phyloP scores from a whole-genome alignment of 2,113 vertebrate species.

The Eulemur rufifrons region DNA sequence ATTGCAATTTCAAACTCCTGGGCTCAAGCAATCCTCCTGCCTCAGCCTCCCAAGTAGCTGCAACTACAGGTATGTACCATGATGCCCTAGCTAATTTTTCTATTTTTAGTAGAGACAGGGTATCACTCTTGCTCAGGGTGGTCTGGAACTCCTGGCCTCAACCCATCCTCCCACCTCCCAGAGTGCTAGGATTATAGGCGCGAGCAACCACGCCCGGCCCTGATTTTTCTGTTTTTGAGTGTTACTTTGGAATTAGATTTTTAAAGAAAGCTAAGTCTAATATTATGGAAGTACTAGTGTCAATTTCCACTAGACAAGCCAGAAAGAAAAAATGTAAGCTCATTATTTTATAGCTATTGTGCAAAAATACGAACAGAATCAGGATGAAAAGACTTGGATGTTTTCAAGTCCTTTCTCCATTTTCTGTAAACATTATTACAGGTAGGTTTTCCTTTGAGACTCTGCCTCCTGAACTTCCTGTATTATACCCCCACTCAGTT shows the following conservation, averaged over 20 bases:
- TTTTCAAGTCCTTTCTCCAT: not conserved
- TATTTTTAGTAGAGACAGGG: too few species aligned
- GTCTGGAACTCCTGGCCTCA: too few species aligned
- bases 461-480: not conserved
- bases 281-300: not conserved
- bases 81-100: too few species aligned
- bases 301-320: constrained; percentile 3
- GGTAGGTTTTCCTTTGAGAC: not conserved
- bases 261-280: constrained; percentile 33
- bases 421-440: not conserved
- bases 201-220: not conserved
- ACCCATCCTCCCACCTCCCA: too few species aligned
- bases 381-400: not conserved
- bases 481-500: too few species aligned
- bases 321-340: constrained; percentile 38
- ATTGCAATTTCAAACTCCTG: too few species aligned
- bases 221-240: not conserved
- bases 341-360: not conserved
- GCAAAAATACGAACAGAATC: not conserved
- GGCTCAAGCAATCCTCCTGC: too few species aligned
- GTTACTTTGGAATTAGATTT: constrained; percentile 1
- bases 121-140: too few species aligned
- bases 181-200: too few species aligned
- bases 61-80: too few species aligned
- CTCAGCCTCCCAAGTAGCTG: too few species aligned